Conservation (phyloP, 2,888 invertebrate genomes). For the Yponomeuta cagnagella region DNA sequence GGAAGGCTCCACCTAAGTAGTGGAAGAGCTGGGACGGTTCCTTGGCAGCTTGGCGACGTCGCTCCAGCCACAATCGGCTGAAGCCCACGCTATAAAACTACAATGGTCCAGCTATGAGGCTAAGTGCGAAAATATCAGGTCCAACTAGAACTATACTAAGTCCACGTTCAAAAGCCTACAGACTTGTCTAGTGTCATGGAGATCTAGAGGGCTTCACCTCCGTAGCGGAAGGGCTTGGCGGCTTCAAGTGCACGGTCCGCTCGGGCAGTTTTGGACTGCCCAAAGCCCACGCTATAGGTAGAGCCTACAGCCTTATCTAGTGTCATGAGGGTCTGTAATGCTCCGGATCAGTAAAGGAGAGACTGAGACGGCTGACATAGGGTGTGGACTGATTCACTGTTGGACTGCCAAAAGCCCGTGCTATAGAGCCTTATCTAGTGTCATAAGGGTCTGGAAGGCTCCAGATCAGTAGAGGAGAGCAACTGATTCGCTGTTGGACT, state of each 20-base stretch:
- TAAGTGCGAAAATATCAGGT: too few species aligned
- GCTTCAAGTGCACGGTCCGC: slow-evolving; percentile 42
- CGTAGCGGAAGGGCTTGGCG: slow-evolving; percentile 45
- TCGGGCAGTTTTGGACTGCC: slow-evolving; percentile 56
- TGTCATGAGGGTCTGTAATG: background rate
- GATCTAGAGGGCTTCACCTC: slow-evolving; percentile 34
- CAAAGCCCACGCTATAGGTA: slow-evolving; percentile 32
- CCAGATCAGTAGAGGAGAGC: slow-evolving; percentile 18
- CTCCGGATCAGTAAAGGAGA: background rate
- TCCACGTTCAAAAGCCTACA: slow-evolving; percentile 41
- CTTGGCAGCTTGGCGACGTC: slow-evolving; percentile 21
- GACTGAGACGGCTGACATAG: slow-evolving; percentile 6
- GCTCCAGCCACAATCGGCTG: slow-evolving; percentile 23
- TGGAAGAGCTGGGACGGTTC: background rate
- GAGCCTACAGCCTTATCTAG: too few species aligned
- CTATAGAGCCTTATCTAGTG: too few species aligned
- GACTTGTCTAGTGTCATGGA: slow-evolving; percentile 18
- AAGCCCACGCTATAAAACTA: too few species aligned
- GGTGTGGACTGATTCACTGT: slow-evolving; percentile 32
- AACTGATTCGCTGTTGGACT: slow-evolving; percentile 45
- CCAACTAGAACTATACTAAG: slow-evolving; percentile 15
- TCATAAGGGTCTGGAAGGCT: background rate
- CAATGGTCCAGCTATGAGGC: too few species aligned
- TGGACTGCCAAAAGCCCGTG: slow-evolving; percentile 28
- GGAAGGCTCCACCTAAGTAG: too few species aligned